Base-by-base conservation (phyloP, 1,140 invertebrate species). In the Tetragnatha versicolor region DNA sequence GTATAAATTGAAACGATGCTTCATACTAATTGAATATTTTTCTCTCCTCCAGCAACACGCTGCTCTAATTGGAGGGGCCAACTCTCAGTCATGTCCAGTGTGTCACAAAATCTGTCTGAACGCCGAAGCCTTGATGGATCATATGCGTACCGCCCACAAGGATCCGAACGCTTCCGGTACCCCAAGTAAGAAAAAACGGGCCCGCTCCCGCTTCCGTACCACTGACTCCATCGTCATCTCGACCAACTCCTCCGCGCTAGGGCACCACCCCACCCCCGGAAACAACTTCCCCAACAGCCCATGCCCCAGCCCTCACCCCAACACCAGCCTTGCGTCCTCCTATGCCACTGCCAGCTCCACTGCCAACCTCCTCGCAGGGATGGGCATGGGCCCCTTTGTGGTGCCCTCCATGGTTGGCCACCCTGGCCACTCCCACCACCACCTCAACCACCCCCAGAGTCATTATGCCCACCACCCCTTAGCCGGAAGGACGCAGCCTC, bases 61-160 rank as follows among this genome's bases (percentile, higher is more conserved):
- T 72, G 94, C 94, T 84, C 90, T 95, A 84, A 92, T 94, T 81
- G 94, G 94, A 82, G 94, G 94, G 81, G 93, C 93, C 49, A 95
- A 94, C 84, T 84, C 85, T 29, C 93, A 92, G 82, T 84, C 84
- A 81, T 96, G 94, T 87, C 93, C 94, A 39, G 90, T 96, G 82
- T 96, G 94, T 88, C 94, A 96, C 88, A 96, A 96, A 88, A 91
- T 96, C 83, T 95, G 96, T 88, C 90, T 96, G 83, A 94, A 94
- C 81, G 92, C 91, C 69, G 94, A 96, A 87, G 93, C 93, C 53
- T 90, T 97, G 58, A 94, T 97, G 89, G 94, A 96, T 86, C 94
- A 97, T 86, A 96, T 96, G 94, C 96, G 96, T 87, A 92, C 93
- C 85, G 93, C 93, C 37, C 94, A 97, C 87, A 96, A 95, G 88